Evolutionary conservation across 2,888 invertebrate genomes (phyloP), one percentile per base, ranked within the genome.

Genomic region (Leucoma salicis): DNA sequence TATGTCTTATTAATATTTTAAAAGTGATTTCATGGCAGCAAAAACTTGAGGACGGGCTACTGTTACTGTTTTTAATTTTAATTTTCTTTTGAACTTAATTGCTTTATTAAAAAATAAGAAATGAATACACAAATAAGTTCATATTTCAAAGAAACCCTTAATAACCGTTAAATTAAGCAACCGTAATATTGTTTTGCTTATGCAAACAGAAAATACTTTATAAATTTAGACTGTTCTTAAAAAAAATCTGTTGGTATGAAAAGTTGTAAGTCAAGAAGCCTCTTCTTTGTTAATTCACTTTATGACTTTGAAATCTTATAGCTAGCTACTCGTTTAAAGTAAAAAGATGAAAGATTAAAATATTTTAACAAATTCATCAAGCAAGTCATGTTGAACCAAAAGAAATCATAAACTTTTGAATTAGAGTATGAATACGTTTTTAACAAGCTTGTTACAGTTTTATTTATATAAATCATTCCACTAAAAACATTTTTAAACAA

Each of bases 281-380:
- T n/a, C n/a, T 39, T 44, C 47, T 50, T 41, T 44, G 46, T 56
- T 42, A 58, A 58, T 58, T 58, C 53, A 56, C 53, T 53, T 58
- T 58, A 58, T 53, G 58, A 46, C 53, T 35, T 39, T 39, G 13
- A 57, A 56, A 49, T 46, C 40, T 57, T 52, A 47, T 55, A 40
- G 40, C 47, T 47, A 55, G 55, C 51, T 41, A 51, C 39, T 56
- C 50, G 8, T 21, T 21, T 8, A 3, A 21, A 21, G 21, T 8
- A 21, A 21, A 4, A 21, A 21, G 8, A n/a, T n/a, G n/a, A n/a
- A n/a, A n/a, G n/a, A n/a, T n/a, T n/a, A n/a, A n/a, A n/a, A n/a
- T n/a, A n/a, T n/a, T n/a, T n/a, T n/a, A n/a, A n/a, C n/a, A n/a
- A n/a, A n/a, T n/a, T n/a, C n/a, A n/a, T n/a, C n/a, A n/a, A n/a